Evolutionary conservation across 1,140 invertebrate species (phyloP), one percentile per base, ranked within the genome.

Genomic region (Camponotus pennsylvanicus): DNA sequence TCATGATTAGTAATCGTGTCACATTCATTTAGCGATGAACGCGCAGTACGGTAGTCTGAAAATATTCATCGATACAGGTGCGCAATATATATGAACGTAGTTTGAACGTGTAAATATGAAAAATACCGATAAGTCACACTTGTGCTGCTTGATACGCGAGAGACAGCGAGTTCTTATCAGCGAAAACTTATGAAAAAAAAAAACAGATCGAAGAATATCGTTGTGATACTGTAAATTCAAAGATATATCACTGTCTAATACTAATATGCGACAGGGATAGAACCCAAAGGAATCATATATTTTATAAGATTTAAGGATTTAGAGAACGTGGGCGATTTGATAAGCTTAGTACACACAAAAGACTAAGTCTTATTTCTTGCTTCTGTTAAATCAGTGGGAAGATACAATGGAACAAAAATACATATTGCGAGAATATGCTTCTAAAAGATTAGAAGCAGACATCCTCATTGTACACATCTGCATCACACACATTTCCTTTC

Each of bases 61-160:
- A 75, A 83, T 83, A 83, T 49, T 75, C 40, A 75, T 75, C 27
- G 42, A 73, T 37, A 83, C 69, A 83, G 27, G 40, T 83, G 79
- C 9, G 18, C 55, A 18, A 59, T 73, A 73, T n/a, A n/a, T 70
- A 59, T 71, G 15, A n/a, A 71, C 37, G 70, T 61, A 63, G 27
- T 32, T 75, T 13, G 32, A 61, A 79, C n/a, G 40, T 71, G 40
- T 73, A 83, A 73, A 83, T 61, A 83, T 37, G 8, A 49, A 40
- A 73, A 75, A 32, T 73, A 45, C 32, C 32, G 79, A 83, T 83
- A 83, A 83, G 55, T 75, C 40, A 61, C 79, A 83, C 69, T 73
- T 83, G 79, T 83, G 55, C 40, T 61, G 55, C 27, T 27, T 18
- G 67, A 79, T 42, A 55, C 34, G 49, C 49, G 34, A 11, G 11